A percentile compares a stretch with the other conserved stretches of the same genome.
phyloP scores from a whole-genome alignment of 1,140 invertebrate genomes.

The Ostrea denselamellosa region DNA sequence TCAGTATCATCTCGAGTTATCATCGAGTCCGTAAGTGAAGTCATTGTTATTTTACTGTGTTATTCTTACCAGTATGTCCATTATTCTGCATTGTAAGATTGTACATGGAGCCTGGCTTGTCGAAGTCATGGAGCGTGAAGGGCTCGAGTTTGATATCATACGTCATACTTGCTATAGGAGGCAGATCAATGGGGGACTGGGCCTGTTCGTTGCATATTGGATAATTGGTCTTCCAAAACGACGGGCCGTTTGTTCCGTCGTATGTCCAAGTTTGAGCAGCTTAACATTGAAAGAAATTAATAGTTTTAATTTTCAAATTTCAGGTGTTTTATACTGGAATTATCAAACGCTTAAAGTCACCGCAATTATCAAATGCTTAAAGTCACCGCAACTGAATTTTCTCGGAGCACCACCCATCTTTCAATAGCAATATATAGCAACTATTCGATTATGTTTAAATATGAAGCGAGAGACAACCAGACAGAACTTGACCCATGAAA shows the following conservation, averaged over 20 bases:
- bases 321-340: too few species aligned
- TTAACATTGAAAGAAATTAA: neutral
- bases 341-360: too few species aligned
- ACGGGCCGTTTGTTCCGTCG: neutral
- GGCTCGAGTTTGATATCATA: slow-evolving; percentile 21
- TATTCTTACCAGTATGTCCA: slow-evolving; percentile 39
- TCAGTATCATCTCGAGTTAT: too few species aligned
- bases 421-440: too few species aligned
- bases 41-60: neutral
- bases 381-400: too few species aligned
- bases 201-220: neutral
- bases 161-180: slow-evolving; percentile 9
- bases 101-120: neutral
- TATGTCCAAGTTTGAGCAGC: neutral
- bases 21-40: neutral
- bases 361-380: too few species aligned
- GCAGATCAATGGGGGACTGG: slow-evolving; percentile 44
- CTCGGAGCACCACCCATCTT: too few species aligned
- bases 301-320: too few species aligned
- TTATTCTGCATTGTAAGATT: slow-evolving; percentile 42
- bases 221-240: neutral
- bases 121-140: slow-evolving; percentile 40
- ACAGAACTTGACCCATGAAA: too few species aligned
- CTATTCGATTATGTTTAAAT: too few species aligned
- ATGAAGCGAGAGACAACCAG: too few species aligned